These are phyloP conservation scores for Chionodraco myersi DNA, from an alignment of 2,113 vertebrate genomes.

Conservation along the genomic window DNA sequence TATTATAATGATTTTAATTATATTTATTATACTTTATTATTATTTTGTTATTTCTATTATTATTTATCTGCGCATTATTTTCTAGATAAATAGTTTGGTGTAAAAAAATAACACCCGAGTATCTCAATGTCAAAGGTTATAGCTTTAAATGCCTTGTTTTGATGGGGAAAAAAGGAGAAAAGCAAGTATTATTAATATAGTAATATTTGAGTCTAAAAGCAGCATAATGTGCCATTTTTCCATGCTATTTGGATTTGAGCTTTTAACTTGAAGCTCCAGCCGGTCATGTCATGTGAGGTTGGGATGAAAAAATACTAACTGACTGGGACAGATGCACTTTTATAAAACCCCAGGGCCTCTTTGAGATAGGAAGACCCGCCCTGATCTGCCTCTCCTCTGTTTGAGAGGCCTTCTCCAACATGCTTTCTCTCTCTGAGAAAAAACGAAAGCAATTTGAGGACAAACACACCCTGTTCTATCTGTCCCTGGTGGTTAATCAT, in stretches of 20 bases:
- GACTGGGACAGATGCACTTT: conserved; percentile 28
- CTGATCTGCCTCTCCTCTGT: conserved; percentile 28
- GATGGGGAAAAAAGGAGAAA: too few relatives aligned
- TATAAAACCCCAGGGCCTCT: conserved; percentile 27
- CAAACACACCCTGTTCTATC: conserved; percentile 41
- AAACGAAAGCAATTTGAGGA: not conserved
- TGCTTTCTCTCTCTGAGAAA: not conserved
- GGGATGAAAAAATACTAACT: conserved; percentile 23
- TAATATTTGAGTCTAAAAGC: too few relatives aligned
- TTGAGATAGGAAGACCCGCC: conserved; percentile 21
- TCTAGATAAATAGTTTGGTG: too few relatives aligned
- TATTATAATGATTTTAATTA: too few relatives aligned
- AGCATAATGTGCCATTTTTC: too few relatives aligned
- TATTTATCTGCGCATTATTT: too few relatives aligned
- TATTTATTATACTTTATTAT: too few relatives aligned
- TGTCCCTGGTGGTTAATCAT: conserved; percentile 52
- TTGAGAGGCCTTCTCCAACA: not conserved
- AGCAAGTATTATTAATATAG: too few relatives aligned
- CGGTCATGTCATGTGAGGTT: not conserved
- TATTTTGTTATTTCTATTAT: too few relatives aligned
- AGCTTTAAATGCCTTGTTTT: too few relatives aligned
- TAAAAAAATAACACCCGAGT: too few relatives aligned
- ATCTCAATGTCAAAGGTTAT: too few relatives aligned
- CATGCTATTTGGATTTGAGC: not conserved
- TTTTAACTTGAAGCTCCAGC: not conserved